Evolutionary conservation across 2,113 vertebrate species (phyloP).

Genomic region (Nycticebus coucang): DNA sequence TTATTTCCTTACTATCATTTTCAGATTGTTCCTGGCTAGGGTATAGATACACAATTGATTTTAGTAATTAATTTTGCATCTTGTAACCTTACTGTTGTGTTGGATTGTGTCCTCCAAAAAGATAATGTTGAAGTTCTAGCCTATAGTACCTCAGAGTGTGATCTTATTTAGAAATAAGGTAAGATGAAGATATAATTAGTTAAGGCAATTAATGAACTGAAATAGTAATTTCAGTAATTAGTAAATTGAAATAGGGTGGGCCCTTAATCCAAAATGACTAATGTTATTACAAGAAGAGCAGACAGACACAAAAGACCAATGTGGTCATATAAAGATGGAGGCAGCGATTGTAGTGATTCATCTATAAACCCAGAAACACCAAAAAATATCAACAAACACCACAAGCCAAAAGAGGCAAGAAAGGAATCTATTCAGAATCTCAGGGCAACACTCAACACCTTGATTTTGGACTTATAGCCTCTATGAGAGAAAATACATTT

Average conservation of each 20-base stretch:
- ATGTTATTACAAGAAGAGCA: background rate
- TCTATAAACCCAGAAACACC: background rate
- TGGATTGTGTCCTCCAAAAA: background rate
- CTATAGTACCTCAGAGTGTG: background rate
- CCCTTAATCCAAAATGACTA: background rate
- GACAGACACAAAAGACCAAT: background rate
- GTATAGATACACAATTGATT: background rate
- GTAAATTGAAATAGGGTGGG: background rate
- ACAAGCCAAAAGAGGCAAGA: background rate
- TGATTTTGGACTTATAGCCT: background rate
- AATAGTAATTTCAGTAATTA: no score
- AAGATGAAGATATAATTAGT: background rate
- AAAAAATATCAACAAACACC: background rate
- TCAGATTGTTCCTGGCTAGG: background rate
- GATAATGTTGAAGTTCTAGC: background rate
- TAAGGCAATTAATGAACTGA: no score
- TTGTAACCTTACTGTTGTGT: background rate
- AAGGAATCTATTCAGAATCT: background rate
- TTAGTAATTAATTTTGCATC: background rate
- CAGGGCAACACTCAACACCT: background rate
- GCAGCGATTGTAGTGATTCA: background rate
- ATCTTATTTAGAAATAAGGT: background rate
- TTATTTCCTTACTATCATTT: background rate
- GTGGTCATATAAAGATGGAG: background rate
- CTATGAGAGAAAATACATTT: background rate